phyloP scores from a whole-genome alignment of 2,797 vertebrate species.

The Babyrousa celebensis region DNA sequence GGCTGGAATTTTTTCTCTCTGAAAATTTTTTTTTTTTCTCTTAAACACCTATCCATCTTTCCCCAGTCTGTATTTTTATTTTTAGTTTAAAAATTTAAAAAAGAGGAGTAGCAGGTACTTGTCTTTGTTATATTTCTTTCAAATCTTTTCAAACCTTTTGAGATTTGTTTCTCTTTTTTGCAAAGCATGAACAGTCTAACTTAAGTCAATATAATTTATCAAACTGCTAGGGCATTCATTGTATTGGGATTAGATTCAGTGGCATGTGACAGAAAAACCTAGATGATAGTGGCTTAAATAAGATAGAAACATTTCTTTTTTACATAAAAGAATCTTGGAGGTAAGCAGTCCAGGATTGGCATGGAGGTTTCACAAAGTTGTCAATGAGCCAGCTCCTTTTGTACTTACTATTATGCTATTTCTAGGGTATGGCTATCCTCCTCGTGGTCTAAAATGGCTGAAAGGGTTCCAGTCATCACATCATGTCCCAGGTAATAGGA shows the following conservation, averaged over 20 bases:
- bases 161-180: conserved; percentile 5
- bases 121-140: conserved; percentile 58
- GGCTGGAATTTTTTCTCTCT: conserved; percentile 50
- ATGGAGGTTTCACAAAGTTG: not conserved
- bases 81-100: conserved; percentile 53
- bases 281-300: conserved; percentile 36
- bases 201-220: conserved; percentile 64
- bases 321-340: conserved; percentile 49
- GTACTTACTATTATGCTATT: not conserved
- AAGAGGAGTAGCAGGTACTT: not conserved
- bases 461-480: not conserved
- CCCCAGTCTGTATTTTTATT: not conserved
- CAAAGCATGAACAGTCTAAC: not conserved
- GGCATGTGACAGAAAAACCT: conserved; percentile 41
- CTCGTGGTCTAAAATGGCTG: not conserved
- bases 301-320: conserved; percentile 11
- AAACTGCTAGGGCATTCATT: not conserved
- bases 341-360: not conserved
- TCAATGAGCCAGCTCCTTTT: not conserved
- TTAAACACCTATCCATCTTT: not conserved
- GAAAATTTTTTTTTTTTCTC: not conserved
- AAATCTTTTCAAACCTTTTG: not conserved
- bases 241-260: not conserved
- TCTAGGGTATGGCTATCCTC: not conserved
- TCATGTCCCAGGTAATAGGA: not conserved